Conservation (phyloP, 2,113 vertebrate species). For the Plestiodon gilberti region DNA sequence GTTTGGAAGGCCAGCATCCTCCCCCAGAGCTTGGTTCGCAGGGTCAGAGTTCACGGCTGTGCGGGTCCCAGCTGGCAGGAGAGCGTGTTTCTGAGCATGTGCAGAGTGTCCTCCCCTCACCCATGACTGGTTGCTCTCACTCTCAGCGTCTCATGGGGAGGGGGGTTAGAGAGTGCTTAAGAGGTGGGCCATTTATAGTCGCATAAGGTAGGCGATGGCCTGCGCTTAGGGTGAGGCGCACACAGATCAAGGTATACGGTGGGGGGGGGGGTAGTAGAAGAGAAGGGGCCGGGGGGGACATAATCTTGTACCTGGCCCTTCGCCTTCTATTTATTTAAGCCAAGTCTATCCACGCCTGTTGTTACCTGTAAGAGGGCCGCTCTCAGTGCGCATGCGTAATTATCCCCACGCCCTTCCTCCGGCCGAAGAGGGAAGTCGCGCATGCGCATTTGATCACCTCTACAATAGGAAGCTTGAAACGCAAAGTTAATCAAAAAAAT, state of each 20-base stretch:
- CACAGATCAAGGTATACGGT: no score
- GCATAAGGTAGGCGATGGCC: no score
- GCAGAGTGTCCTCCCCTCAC: not conserved
- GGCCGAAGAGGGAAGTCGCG: not conserved
- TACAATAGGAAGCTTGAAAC: not conserved
- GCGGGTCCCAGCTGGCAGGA: not conserved
- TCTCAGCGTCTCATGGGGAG: not conserved
- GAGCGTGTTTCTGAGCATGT: not conserved
- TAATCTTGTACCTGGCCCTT: no score
- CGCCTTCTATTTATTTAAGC: not conserved
- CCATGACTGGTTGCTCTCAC: no score
- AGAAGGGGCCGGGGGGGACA: no score
- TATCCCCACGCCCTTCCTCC: no score
- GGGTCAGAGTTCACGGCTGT: no score
- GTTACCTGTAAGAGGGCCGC: not conserved
- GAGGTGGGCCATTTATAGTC: not conserved
- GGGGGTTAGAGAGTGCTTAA: no score
- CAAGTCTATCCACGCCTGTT: not conserved
- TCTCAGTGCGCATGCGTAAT: not conserved
- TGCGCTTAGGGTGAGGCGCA: no score
- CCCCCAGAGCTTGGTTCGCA: no score
- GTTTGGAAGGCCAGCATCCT: no score
- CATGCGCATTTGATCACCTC: not conserved
- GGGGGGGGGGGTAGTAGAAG: not conserved
- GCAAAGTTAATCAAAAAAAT: not conserved